A percentile compares a stretch with the other conserved stretches of the same genome.
Evolutionary conservation across 2,888 invertebrate species (phyloP).

Genomic region (Ephialtes manifestator): DNA sequence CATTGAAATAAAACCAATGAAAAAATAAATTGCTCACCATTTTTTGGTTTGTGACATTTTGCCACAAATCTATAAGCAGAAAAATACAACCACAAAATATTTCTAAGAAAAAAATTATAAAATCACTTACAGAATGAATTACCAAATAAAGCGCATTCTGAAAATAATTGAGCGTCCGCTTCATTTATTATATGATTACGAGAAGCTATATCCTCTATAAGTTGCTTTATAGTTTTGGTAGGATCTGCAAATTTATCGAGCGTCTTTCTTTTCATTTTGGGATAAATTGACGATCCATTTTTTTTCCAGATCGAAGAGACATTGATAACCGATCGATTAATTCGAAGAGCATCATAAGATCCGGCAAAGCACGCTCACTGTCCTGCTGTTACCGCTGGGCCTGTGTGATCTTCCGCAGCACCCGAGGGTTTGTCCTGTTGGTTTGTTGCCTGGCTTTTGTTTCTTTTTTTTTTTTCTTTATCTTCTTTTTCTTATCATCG

Average conservation of each 20-base stretch:
- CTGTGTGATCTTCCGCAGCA: slow-evolving; percentile 70
- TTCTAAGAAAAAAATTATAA: neutral
- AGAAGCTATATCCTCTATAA: neutral
- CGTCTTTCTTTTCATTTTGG: slow-evolving; percentile 13
- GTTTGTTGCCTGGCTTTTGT: slow-evolving; percentile 46
- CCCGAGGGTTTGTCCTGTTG: slow-evolving; percentile 35
- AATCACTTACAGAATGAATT: neutral
- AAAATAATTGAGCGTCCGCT: too few species aligned
- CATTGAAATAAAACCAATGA: too few species aligned
- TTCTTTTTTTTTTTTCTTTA: slow-evolving; percentile 60
- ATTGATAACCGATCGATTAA: slow-evolving; percentile 84
- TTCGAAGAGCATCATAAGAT: slow-evolving; percentile 72
- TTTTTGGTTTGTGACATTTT: too few species aligned
- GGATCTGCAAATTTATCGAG: slow-evolving; percentile 50
- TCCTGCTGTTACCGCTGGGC: slow-evolving; percentile 63
- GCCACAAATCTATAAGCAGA: too few species aligned
- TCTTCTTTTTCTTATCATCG: slow-evolving; percentile 67
- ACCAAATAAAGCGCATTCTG: too few species aligned
- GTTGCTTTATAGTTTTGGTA: slow-evolving; percentile 55
- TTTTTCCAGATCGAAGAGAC: slow-evolving; percentile 60
- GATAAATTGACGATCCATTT: slow-evolving; percentile 12
- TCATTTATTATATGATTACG: too few species aligned
- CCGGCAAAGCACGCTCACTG: slow-evolving; percentile 48
- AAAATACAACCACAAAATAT: too few species aligned
- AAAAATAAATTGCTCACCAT: too few species aligned